These are phyloP conservation scores for Riparia riparia DNA, from an alignment of 2,113 vertebrate genomes.

Conservation along the genomic window DNA sequence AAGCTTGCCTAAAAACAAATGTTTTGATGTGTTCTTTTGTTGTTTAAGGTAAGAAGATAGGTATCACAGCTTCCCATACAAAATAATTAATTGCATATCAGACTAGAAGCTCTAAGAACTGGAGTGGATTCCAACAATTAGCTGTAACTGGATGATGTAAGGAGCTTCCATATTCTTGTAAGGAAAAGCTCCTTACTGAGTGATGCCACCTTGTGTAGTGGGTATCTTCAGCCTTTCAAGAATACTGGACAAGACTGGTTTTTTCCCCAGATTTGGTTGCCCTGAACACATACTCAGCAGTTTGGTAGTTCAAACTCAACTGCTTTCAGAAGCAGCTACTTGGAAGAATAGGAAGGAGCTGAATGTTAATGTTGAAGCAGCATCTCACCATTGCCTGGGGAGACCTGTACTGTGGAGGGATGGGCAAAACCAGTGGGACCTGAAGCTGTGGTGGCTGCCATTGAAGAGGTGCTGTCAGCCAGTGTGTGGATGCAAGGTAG, in stretches of 20 bases:
- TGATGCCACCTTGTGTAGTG: background rate
- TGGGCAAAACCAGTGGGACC: background rate
- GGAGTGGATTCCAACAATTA: background rate
- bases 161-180: background rate
- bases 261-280: background rate
- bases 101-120: background rate
- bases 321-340: background rate
- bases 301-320: background rate
- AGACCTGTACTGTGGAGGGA: background rate
- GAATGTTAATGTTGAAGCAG: background rate
- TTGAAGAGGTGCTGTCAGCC: background rate
- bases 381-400: background rate
- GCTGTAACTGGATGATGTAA: background rate
- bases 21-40: background rate
- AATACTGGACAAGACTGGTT: background rate
- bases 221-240: background rate
- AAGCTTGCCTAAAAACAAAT: background rate
- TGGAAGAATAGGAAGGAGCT: background rate
- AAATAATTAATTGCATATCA: background rate
- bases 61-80: background rate
- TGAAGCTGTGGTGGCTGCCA: background rate
- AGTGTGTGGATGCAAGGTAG: background rate
- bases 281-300: background rate
- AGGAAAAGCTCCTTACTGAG: background rate
- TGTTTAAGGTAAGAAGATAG: background rate